Conservation (phyloP, 2,113 vertebrate species). For the Rattus rattus region DNA sequence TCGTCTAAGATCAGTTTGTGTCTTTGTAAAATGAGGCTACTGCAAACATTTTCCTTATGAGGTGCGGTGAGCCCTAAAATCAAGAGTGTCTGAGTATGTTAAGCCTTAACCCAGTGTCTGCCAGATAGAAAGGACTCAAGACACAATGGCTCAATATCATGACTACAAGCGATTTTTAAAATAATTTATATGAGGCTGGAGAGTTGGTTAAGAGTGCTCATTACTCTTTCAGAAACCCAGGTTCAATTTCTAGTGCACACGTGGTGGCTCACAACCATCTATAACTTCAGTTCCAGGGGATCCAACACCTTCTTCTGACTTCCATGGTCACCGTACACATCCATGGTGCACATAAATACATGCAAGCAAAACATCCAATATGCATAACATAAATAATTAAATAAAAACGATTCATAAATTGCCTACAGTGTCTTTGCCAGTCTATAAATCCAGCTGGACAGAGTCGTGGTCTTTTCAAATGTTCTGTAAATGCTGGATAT, state of each 20-base stretch:
- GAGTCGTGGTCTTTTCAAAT: background rate
- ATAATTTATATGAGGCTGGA: background rate
- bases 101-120: background rate
- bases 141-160: background rate
- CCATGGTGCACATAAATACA: background rate
- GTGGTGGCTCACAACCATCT: background rate
- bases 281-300: background rate
- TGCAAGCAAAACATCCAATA: background rate
- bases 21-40: background rate
- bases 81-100: background rate
- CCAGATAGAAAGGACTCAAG: background rate
- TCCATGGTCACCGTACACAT: background rate
- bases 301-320: background rate
- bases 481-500: background rate
- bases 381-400: background rate
- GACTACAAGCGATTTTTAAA: constrained; percentile 5
- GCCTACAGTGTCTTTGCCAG: background rate
- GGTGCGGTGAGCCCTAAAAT: background rate
- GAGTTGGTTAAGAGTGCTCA: background rate
- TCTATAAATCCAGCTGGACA: background rate
- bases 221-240: background rate
- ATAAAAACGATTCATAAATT: background rate
- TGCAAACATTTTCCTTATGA: background rate
- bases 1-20: background rate
- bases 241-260: background rate